These are phyloP conservation scores for Pseudorasbora parva DNA, from an alignment of 2,113 vertebrate species.

Conservation along the genomic window DNA sequence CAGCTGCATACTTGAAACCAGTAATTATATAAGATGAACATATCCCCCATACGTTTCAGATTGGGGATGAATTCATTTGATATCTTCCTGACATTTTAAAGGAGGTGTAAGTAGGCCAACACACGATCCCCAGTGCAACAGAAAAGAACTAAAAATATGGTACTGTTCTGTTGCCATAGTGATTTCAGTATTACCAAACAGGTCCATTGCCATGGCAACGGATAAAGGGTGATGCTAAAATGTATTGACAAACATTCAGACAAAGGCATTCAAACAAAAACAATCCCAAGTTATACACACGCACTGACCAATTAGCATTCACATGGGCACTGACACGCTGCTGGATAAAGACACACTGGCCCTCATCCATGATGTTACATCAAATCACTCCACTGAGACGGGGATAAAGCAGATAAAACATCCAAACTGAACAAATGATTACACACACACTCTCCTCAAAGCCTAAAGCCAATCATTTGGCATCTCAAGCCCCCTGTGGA, in stretches of 20 bases:
- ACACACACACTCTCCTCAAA: not conserved
- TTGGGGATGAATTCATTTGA: slow-evolving; percentile 12
- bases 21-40: slow-evolving; percentile 36
- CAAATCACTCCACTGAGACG: not conserved
- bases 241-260: slow-evolving; percentile 12
- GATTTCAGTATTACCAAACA: slow-evolving; percentile 59
- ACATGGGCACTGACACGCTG: not conserved
- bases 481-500: slow-evolving; percentile 1
- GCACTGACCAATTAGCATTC: not conserved
- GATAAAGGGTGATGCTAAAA: slow-evolving; percentile 31
- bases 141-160: slow-evolving; percentile 35
- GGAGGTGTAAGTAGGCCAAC: slow-evolving; percentile 24
- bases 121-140: not conserved
- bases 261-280: slow-evolving; percentile 33
- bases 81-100: slow-evolving; percentile 14
- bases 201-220: slow-evolving; percentile 56
- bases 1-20: slow-evolving; percentile 5
- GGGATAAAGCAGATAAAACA: slow-evolving; percentile 22
- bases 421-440: not conserved
- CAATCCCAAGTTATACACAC: not conserved
- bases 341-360: not conserved
- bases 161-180: slow-evolving; percentile 57
- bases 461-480: slow-evolving; percentile 9
- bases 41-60: not conserved
- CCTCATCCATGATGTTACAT: not conserved